A percentile compares a stretch with the other conserved stretches of the same genome.
These are phyloP conservation scores for Pandemis heparana DNA, from an alignment of 2,888 invertebrate genomes.

Conservation along the genomic window DNA sequence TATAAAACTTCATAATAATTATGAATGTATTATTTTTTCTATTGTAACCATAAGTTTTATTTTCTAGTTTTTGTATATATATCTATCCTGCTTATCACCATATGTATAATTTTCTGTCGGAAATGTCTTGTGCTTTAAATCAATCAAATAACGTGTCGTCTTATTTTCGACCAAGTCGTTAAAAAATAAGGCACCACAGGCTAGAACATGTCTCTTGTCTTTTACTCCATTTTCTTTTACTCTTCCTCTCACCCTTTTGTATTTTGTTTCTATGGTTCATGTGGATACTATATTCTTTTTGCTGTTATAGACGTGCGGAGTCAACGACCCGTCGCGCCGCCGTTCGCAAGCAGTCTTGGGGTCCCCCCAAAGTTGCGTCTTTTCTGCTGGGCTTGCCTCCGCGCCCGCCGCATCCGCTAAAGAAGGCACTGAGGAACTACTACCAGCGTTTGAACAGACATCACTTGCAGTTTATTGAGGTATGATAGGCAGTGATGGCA, in stretches of 20 bases:
- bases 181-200: too few relatives aligned
- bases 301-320: constrained; percentile 67
- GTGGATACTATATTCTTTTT: background rate
- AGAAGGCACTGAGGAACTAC: constrained; percentile 76
- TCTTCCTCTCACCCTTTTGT: background rate
- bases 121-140: too few relatives aligned
- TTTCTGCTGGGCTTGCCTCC: constrained; percentile 78
- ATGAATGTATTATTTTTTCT: background rate
- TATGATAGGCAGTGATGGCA: constrained; percentile 54
- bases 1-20: background rate
- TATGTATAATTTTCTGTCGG: too few relatives aligned
- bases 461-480: constrained; percentile 77
- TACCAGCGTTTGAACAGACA: constrained; percentile 69
- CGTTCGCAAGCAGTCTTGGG: constrained; percentile 64
- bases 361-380: constrained; percentile 74
- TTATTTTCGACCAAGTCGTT: too few relatives aligned
- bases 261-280: background rate
- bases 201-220: too few relatives aligned
- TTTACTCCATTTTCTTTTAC: too few relatives aligned
- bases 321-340: constrained; percentile 62
- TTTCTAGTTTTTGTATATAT: background rate
- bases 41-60: background rate
- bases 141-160: too few relatives aligned
- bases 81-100: too few relatives aligned
- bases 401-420: constrained; percentile 71